A percentile compares a stretch with the other conserved stretches of the same genome.
These are phyloP conservation scores for Pongo pygmaeus DNA, from an alignment of 2,113 vertebrate species.

Conservation along the genomic window DNA sequence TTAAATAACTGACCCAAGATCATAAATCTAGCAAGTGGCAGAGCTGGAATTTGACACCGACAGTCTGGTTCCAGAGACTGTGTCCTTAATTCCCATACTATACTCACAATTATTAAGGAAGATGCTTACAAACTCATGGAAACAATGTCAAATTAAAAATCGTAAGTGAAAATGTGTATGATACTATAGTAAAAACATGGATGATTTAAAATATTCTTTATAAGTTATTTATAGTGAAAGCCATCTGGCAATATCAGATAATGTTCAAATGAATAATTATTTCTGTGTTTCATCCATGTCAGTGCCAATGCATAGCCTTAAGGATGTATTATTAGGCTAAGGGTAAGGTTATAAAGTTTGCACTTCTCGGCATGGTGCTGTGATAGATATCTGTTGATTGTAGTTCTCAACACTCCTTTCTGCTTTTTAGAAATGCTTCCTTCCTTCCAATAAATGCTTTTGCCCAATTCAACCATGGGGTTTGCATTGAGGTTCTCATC, in stretches of 20 bases:
- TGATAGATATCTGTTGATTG: background rate
- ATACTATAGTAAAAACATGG: background rate
- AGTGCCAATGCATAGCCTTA: too few species aligned
- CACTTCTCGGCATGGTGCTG: background rate
- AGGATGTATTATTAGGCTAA: background rate
- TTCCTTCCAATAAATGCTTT: background rate
- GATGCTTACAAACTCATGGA: background rate
- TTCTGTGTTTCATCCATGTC: background rate
- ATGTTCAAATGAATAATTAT: background rate
- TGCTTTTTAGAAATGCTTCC: background rate
- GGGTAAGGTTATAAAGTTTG: background rate
- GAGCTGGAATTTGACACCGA: background rate
- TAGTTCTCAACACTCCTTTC: background rate
- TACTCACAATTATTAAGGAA: background rate
- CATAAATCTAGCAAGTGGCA: background rate
- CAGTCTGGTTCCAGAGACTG: background rate
- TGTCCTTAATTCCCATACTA: background rate
- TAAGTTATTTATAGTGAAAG: background rate
- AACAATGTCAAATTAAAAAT: background rate
- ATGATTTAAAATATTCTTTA: background rate
- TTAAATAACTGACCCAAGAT: background rate
- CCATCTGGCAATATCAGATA: background rate
- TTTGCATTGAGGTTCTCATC: background rate
- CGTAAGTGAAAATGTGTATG: background rate
- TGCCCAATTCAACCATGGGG: background rate